Evolutionary conservation across 2,113 vertebrate species (phyloP), one percentile per base, ranked within the genome.

Genomic region (Marmota monax): DNA sequence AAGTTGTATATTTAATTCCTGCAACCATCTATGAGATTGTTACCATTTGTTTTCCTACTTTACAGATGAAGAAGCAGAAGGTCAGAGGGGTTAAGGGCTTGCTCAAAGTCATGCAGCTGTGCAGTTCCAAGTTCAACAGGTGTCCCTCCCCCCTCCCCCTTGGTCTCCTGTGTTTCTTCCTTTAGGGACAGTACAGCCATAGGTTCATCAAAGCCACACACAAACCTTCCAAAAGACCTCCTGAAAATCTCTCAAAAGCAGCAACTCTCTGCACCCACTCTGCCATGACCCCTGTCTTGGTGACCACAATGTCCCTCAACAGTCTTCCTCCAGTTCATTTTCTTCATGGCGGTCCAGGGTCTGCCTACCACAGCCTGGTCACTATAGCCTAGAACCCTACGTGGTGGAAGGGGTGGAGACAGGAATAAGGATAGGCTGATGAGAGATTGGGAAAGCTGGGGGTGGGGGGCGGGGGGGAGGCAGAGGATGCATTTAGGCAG

Each of bases 231-330:
- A 2, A 78, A 83, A 77, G 67, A 79, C 22, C 27, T 77, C 89
- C n/a, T 72, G 27, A 70, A 42, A 10, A 29, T 61, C 23, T 70
- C 53, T 70, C 39, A 61, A n/a, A 70, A 1, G 18, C 16, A 9
- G 18, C 20, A 25, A 3, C 34, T 42, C 23, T 65, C 48, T 69
- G 27, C 22, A 39, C 58, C n/a, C 84, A 51, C 17, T 90, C 29
- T 9, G 69, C 61, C 61, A 20, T 10, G 12, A 27, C 39, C 29
- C 32, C 2, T 48, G 53, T 20, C 61, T 37, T 32, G 27, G 37
- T 0, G 3, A 23, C 29, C 2, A 5, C 56, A 7, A 29, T 0
- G 0, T 18, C 8, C 65, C 42, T 29, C 37, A 14, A 53, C 61
- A 18, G 29, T 51, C 39, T 16, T 39, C 29, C 37, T 90, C 27